Evolutionary conservation across 2,113 vertebrate genomes (phyloP).

Genomic region (Aptenodytes patagonicus): DNA sequence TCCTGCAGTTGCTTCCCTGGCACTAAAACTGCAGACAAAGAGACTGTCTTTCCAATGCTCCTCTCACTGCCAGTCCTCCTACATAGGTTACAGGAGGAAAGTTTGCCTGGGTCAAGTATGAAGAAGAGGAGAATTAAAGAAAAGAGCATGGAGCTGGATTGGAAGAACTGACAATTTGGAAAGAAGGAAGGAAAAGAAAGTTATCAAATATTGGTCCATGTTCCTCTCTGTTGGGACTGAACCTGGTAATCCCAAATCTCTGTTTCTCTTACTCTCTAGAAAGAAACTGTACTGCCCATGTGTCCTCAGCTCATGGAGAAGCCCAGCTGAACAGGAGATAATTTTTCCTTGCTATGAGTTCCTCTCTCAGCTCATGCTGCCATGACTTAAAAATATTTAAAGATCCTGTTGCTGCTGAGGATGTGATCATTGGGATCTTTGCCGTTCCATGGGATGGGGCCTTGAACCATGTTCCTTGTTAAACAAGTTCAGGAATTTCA

Average conservation of each 20-base stretch:
- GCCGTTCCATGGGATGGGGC: background rate
- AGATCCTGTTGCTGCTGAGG: background rate
- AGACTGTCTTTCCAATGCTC: background rate
- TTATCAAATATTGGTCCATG: background rate
- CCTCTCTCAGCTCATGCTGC: background rate
- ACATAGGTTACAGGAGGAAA: background rate
- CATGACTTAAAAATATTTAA: background rate
- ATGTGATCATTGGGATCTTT: background rate
- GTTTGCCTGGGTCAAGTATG: background rate
- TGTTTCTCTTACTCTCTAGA: background rate
- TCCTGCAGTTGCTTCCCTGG: background rate
- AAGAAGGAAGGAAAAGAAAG: background rate
- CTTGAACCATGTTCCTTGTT: background rate
- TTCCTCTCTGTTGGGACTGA: background rate
- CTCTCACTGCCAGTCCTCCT: background rate
- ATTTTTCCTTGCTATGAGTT: background rate
- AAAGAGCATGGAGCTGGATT: background rate
- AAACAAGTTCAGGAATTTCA: background rate
- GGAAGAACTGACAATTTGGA: background rate
- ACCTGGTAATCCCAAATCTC: background rate
- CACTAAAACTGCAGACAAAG: background rate
- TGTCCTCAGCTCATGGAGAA: background rate
- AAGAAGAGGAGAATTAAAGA: background rate
- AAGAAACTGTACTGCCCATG: background rate
- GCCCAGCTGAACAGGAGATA: background rate